Evolutionary conservation across 2,113 vertebrate genomes (phyloP).

Genomic region (Ophiodon elongatus): DNA sequence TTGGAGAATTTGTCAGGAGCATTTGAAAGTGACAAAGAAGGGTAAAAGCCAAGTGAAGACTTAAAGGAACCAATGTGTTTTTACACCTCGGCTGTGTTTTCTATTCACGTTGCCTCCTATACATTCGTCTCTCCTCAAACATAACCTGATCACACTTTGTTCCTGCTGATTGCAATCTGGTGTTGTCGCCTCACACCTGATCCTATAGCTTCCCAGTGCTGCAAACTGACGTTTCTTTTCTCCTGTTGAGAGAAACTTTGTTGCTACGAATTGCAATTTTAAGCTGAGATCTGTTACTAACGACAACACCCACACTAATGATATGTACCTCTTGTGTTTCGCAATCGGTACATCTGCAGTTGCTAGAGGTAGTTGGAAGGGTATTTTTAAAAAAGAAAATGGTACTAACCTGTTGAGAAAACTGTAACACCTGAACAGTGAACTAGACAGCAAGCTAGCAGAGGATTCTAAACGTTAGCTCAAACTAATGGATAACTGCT

Average conservation of each 20-base stretch:
- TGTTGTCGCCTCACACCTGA: slow-evolving; percentile 30
- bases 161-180: slow-evolving; percentile 31
- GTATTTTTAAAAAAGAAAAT: no score
- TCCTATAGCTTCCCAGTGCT: not conserved
- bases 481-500: not conserved
- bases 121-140: slow-evolving; percentile 16
- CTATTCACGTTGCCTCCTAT: not conserved
- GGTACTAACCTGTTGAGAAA: not conserved
- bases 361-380: not conserved
- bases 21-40: slow-evolving; percentile 63
- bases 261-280: not conserved
- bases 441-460: no score
- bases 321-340: no score
- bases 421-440: not conserved
- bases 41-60: slow-evolving; percentile 53
- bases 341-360: no score
- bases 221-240: not conserved
- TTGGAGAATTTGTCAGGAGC: slow-evolving; percentile 64
- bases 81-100: not conserved
- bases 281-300: not conserved
- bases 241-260: not conserved
- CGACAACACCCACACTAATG: not conserved
- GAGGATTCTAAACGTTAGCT: not conserved
- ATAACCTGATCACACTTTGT: slow-evolving; percentile 12
- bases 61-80: slow-evolving; percentile 27